Percentiles rank a stretch among this genome's conserved stretches.
phyloP scores from a whole-genome alignment of 2,888 invertebrate genomes.

The Trissolcus japonicus region DNA sequence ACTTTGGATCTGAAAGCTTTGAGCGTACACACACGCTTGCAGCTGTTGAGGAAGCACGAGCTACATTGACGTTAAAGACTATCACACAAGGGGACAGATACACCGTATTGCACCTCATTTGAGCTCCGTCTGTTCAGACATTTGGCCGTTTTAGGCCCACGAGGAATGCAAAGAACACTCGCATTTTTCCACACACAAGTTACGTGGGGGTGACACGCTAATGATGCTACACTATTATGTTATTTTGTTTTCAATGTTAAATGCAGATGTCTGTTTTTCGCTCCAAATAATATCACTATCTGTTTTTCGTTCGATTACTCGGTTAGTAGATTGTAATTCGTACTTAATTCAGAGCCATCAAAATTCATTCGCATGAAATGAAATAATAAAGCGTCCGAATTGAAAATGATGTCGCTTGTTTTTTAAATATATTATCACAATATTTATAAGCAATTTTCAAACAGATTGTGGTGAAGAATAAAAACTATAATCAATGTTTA shows the following conservation, averaged over 20 bases:
- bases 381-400: too few species aligned
- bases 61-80: conserved; percentile 71
- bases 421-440: too few species aligned
- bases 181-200: conserved; percentile 23
- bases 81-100: conserved; percentile 58
- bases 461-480: too few species aligned
- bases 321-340: too few species aligned
- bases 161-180: conserved; percentile 32
- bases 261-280: background rate
- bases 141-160: conserved; percentile 58
- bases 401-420: too few species aligned
- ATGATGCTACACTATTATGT: conserved; percentile 12
- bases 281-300: too few species aligned
- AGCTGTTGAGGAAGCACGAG: conserved; percentile 75
- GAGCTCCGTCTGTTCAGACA: conserved; percentile 67
- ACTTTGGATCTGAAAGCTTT: conserved; percentile 67
- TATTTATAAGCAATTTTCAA: too few species aligned
- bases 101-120: conserved; percentile 63
- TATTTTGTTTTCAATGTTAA: background rate
- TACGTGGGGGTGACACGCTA: background rate
- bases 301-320: too few species aligned
- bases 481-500: too few species aligned
- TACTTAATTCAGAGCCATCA: too few species aligned
- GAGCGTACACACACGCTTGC: conserved; percentile 65
- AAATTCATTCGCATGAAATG: too few species aligned